Percentiles rank a stretch among this genome's conserved stretches.
Conservation (phyloP, 2,797 vertebrate species). For the Alectoris magna region DNA sequence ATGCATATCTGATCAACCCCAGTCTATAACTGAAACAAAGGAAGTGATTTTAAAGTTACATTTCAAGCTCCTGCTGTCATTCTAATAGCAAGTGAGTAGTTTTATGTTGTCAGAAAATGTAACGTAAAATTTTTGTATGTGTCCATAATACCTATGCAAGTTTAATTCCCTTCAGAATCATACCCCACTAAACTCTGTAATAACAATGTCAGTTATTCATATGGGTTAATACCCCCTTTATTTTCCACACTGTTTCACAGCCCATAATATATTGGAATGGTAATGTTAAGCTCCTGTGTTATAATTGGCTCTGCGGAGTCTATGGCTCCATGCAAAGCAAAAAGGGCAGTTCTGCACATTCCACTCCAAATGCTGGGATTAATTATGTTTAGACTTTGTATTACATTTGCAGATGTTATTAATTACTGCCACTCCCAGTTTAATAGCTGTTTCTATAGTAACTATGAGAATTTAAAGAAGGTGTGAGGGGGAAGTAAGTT, state of each 20-base stretch:
- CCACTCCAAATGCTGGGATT: constrained; percentile 27
- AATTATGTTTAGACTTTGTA: constrained; percentile 43
- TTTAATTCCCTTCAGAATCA: not conserved
- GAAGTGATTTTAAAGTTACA: not conserved
- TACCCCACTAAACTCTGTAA: not conserved
- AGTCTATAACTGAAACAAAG: not conserved
- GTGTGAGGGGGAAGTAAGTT: not conserved
- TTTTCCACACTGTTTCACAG: not conserved
- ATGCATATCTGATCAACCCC: not conserved
- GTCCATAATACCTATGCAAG: not conserved
- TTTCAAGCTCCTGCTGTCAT: constrained; percentile 6
- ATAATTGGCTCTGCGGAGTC: not conserved
- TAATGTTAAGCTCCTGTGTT: not conserved
- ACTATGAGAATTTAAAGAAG: constrained; percentile 9
- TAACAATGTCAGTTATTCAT: not conserved
- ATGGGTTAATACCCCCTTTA: not conserved
- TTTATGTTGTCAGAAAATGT: not conserved
- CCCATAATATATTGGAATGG: not conserved
- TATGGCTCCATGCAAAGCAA: not conserved
- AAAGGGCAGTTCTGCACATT: constrained; percentile 21
- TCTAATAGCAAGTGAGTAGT: not conserved
- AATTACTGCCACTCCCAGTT: constrained; percentile 53
- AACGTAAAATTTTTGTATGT: not conserved
- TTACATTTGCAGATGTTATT: constrained; percentile 60
- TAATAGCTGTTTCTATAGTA: constrained; percentile 57